Evolutionary conservation across 2,797 vertebrate genomes (phyloP).

Genomic region (Vultur gryphus): DNA sequence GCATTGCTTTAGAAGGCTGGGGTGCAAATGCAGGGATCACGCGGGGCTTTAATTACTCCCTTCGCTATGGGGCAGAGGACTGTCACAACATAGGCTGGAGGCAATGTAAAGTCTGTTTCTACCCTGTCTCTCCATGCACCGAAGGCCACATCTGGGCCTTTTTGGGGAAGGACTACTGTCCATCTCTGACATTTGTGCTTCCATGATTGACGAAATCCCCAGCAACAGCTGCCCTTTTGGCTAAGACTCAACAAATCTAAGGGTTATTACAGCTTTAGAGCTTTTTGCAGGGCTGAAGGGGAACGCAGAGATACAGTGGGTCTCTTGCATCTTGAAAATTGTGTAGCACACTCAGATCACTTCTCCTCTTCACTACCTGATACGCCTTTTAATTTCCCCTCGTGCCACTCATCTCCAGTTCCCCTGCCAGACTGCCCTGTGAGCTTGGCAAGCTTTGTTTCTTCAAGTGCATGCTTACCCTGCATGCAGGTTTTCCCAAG

Average conservation of each 20-base stretch:
- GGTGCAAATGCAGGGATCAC: background rate
- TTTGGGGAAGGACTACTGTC: background rate
- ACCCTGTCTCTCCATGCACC: background rate
- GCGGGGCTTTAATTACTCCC: background rate
- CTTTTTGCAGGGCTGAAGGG: background rate
- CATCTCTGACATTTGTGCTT: background rate
- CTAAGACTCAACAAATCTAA: background rate
- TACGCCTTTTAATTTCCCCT: background rate
- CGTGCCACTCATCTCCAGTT: background rate
- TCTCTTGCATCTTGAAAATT: background rate
- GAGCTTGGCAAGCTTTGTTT: conserved; percentile 43
- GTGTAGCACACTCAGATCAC: background rate
- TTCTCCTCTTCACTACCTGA: background rate
- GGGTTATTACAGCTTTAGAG: background rate
- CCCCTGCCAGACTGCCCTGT: background rate
- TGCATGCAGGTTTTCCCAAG: conserved; percentile 51
- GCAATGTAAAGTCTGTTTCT: background rate
- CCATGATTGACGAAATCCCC: background rate
- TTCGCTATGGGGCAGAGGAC: background rate
- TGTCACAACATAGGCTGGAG: background rate
- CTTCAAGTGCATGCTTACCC: conserved; percentile 24
- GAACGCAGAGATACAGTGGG: background rate
- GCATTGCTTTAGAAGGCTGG: background rate
- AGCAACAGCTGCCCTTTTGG: background rate
- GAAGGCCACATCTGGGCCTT: background rate